Conservation (phyloP, 2,113 vertebrate species). For the Neofelis nebulosa region DNA sequence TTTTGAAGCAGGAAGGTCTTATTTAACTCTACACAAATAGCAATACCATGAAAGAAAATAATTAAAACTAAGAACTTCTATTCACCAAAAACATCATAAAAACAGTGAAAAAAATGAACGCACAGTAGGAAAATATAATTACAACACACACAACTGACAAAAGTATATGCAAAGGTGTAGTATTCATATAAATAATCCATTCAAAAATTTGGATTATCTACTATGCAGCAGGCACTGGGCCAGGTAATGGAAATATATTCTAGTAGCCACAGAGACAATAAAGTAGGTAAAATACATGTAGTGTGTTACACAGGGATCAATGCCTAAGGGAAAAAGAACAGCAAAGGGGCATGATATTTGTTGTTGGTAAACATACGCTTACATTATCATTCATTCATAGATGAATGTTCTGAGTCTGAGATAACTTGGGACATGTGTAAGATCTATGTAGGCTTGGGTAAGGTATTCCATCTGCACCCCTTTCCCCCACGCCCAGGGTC, state of each 20-base stretch:
- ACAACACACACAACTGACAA: neutral
- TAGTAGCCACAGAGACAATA: neutral
- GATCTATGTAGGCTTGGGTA: neutral
- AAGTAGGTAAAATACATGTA: neutral
- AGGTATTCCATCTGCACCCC: neutral
- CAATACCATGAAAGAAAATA: neutral
- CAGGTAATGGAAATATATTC: neutral
- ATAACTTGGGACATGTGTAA: neutral
- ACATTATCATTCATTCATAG: neutral
- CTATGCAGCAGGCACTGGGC: neutral
- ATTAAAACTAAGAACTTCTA: neutral
- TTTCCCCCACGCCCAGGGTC: neutral
- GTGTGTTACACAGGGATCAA: neutral
- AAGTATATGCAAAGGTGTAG: neutral
- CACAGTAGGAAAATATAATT: neutral
- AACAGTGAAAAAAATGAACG: neutral
- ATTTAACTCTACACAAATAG: neutral
- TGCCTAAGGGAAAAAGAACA: neutral
- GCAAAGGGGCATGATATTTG: neutral
- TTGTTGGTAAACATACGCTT: neutral
- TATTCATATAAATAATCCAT: neutral
- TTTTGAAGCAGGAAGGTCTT: neutral
- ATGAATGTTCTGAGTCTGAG: neutral
- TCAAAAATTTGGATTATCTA: neutral
- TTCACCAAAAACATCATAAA: neutral